Conservation (phyloP, 1,140 invertebrate species). For the Schlechtendalia chinensis region DNA sequence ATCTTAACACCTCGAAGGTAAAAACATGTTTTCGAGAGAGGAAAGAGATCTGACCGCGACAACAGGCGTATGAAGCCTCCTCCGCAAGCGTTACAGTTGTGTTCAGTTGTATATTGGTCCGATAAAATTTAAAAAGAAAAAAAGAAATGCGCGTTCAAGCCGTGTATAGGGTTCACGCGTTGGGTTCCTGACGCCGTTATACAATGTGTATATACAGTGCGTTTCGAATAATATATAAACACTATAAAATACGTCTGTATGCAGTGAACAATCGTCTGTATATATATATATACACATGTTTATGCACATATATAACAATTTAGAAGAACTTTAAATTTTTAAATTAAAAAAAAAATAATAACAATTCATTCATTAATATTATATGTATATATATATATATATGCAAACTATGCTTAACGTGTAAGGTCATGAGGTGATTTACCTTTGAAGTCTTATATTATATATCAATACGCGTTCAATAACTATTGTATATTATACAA, state of each 20-base stretch:
- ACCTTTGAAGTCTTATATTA: not conserved
- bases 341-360: too few species aligned
- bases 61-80: not conserved
- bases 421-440: not conserved
- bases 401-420: too few species aligned
- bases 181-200: not conserved
- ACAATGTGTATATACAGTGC: not conserved
- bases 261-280: too few species aligned
- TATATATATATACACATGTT: too few species aligned
- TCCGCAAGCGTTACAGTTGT: not conserved
- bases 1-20: slow-evolving; percentile 27
- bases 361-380: too few species aligned
- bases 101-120: not conserved
- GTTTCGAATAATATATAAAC: not conserved
- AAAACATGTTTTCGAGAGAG: slow-evolving; percentile 23
- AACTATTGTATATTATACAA: too few species aligned
- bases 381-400: too few species aligned
- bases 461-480: too few species aligned
- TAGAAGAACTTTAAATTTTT: too few species aligned
- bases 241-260: not conserved
- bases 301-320: too few species aligned
- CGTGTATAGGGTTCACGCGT: slow-evolving; percentile 7
- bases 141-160: slow-evolving; percentile 17
- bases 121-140: not conserved
- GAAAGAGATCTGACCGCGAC: slow-evolving; percentile 2